Evolutionary conservation across 2,888 invertebrate species (phyloP).

Genomic region (Tipula lateralis): DNA sequence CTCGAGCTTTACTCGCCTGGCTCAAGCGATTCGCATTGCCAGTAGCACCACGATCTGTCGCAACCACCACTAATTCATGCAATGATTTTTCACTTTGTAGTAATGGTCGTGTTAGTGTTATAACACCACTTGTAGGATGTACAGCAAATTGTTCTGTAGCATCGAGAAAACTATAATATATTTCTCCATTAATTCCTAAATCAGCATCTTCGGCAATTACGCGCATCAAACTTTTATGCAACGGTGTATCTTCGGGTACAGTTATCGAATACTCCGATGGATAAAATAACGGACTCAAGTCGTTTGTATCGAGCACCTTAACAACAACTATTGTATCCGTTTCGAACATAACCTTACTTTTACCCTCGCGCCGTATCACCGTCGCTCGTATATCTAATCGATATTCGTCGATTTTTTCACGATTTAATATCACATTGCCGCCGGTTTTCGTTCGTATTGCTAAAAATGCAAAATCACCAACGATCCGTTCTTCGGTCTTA

Average conservation of each 20-base stretch:
- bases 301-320: slow-evolving; percentile 77
- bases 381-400: slow-evolving; percentile 71
- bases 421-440: slow-evolving; percentile 82
- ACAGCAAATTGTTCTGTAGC: slow-evolving; percentile 82
- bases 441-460: slow-evolving; percentile 83
- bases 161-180: slow-evolving; percentile 88
- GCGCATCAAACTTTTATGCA: slow-evolving; percentile 73
- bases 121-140: slow-evolving; percentile 86
- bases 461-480: slow-evolving; percentile 94
- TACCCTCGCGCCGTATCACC: slow-evolving; percentile 54
- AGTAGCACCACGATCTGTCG: slow-evolving; percentile 71
- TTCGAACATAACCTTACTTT: slow-evolving; percentile 58
- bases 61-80: slow-evolving; percentile 74
- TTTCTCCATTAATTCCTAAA: slow-evolving; percentile 90
- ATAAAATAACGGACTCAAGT: slow-evolving; percentile 89
- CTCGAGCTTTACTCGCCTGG: slow-evolving; percentile 67
- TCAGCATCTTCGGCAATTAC: slow-evolving; percentile 94
- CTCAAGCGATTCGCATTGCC: slow-evolving; percentile 48
- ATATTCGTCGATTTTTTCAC: slow-evolving; percentile 84
- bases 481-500: slow-evolving; percentile 80
- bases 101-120: slow-evolving; percentile 75
- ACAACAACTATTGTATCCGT: slow-evolving; percentile 68
- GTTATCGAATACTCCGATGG: slow-evolving; percentile 79
- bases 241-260: slow-evolving; percentile 82
- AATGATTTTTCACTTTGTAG: slow-evolving; percentile 63